A percentile compares a stretch with the other conserved stretches of the same genome.
Evolutionary conservation across 1,140 invertebrate genomes (phyloP).

Genomic region (Telenomus remus): DNA sequence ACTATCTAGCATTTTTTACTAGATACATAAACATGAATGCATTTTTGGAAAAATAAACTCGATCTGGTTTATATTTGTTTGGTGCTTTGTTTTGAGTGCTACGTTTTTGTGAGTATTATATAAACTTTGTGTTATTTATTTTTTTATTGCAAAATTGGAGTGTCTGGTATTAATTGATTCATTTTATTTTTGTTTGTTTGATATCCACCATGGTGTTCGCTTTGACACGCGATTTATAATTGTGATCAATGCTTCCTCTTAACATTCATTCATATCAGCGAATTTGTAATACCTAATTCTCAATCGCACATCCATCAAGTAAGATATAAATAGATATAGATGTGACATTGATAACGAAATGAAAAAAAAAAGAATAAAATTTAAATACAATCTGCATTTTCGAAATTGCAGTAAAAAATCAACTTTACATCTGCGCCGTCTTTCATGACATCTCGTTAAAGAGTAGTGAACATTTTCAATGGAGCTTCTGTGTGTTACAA

Average conservation of each 20-base stretch:
- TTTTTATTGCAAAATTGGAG: background rate
- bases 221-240: slow-evolving; percentile 7
- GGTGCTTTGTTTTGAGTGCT: no score
- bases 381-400: background rate
- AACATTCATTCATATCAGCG: background rate
- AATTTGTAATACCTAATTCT: no score
- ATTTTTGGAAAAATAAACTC: no score
- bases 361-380: background rate
- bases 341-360: background rate
- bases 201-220: slow-evolving; percentile 18
- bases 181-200: slow-evolving; percentile 6
- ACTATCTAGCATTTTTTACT: no score
- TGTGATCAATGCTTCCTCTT: slow-evolving; percentile 21
- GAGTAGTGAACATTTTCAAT: slow-evolving; percentile 10
- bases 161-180: background rate
- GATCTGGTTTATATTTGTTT: no score
- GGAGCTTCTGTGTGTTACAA: slow-evolving; percentile 7
- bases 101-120: background rate
- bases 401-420: slow-evolving; percentile 2
- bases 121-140: slow-evolving; percentile 6
- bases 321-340: no score
- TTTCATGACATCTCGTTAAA: slow-evolving; percentile 9
- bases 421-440: background rate
- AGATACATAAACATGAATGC: no score
- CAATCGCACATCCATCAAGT: no score